Base-by-base conservation (phyloP, 2,113 vertebrate genomes). In the Gobius niger region DNA sequence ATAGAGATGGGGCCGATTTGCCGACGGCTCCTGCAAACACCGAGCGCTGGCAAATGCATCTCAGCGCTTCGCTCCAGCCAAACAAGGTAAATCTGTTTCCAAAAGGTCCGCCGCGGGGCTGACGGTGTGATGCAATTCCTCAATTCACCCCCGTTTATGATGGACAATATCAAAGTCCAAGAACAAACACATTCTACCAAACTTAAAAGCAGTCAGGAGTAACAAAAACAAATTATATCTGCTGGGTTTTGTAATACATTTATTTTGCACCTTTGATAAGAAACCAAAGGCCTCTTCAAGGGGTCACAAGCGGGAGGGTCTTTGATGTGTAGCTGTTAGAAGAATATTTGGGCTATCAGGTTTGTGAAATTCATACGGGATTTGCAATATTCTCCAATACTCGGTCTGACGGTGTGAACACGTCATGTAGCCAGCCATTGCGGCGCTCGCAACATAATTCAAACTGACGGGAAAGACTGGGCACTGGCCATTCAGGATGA, bases 181-280 rank as follows among this genome's bases (percentile, higher is more conserved):
- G 18, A 75, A 63, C 14, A 51, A 69, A 71, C 50, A 49, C 54
- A 70, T 54, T 51, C 69, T 66, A 72, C 40, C 16, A 63, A 64
- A 72, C 57, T 73, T 41, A 63, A 46, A 66, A 77, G 63, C 47
- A 10, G 6, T 44, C 47, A 49, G 50, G 50, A 56, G 51, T 47
- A 65, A 67, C 69, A 83, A 78, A 60, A 76, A 47, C 65, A 82
- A 83, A 77, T 77, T 59, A 64, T 76, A 76, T 73, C 68, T 56
- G 57, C 63, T 15, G 42, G 66, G 57, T 79, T 86, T 88, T 70
- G 82, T 56, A 67, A 67, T 46, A 49, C 66, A 61, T 34, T 34
- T 34, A 42, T 74, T 82, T 67, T 71, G 79, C 68, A 51, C 59
- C 63, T 83, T 78, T 76, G 84, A 86, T 87, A 82, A 86, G 70